These are phyloP conservation scores for Axis porcinus DNA, from an alignment of 2,113 vertebrate genomes.

Conservation along the genomic window DNA sequence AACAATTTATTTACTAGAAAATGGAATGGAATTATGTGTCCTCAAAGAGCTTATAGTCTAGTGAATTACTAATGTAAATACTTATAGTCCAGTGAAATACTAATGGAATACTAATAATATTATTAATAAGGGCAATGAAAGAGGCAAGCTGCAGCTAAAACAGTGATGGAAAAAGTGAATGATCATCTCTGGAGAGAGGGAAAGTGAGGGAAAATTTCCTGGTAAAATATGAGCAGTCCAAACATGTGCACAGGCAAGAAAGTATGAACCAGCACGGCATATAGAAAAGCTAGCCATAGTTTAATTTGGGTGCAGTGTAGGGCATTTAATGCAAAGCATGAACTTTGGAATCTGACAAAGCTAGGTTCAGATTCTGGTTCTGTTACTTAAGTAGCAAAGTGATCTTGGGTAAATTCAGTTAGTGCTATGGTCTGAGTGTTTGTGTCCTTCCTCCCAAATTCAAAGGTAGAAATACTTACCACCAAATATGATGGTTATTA, in stretches of 20 bases:
- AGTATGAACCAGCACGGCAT: background rate
- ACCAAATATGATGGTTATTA: background rate
- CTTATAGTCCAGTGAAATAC: background rate
- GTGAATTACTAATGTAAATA: background rate
- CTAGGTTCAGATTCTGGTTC: background rate
- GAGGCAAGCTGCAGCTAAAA: background rate
- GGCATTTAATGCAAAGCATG: background rate
- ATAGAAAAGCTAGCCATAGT: background rate
- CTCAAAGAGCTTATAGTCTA: background rate
- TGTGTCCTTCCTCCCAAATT: background rate
- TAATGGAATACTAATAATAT: background rate
- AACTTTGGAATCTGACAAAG: background rate
- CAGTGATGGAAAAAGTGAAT: background rate
- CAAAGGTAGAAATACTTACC: background rate
- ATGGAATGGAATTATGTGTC: background rate
- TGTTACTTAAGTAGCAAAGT: background rate
- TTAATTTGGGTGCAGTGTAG: background rate
- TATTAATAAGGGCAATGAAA: background rate
- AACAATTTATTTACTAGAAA: background rate
- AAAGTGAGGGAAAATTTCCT: background rate
- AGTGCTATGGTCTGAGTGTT: background rate
- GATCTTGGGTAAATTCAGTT: background rate
- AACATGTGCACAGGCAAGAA: background rate
- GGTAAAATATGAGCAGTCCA: background rate
- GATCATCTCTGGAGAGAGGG: background rate